phyloP scores from a whole-genome alignment of 2,888 invertebrate species.

The Rhyacophila evoluta region DNA sequence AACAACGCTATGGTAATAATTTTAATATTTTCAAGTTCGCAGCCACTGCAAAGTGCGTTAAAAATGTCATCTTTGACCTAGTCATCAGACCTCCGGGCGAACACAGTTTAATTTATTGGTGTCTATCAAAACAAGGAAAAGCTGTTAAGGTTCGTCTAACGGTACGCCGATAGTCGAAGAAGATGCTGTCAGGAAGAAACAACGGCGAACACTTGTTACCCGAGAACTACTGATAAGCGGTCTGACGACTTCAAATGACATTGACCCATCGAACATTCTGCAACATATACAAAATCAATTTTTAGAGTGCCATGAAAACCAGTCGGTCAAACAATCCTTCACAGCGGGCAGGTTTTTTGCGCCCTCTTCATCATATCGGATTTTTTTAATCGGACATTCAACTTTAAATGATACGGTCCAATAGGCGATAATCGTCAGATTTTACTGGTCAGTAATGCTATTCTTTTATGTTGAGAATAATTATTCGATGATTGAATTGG shows the following conservation, averaged over 20 bases:
- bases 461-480: background rate
- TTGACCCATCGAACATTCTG: slow-evolving; percentile 12
- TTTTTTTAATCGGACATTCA: slow-evolving; percentile 11
- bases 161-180: background rate
- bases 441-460: background rate
- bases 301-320: slow-evolving; percentile 4
- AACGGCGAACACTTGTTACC: background rate
- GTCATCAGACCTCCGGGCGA: background rate
- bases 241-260: slow-evolving; percentile 18
- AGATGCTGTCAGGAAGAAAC: slow-evolving; percentile 1
- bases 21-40: too few relatives aligned
- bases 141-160: slow-evolving; percentile 2
- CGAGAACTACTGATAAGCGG: slow-evolving; percentile 15
- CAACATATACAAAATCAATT: background rate
- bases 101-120: background rate
- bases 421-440: background rate
- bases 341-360: slow-evolving; percentile 8
- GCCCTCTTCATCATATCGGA: slow-evolving; percentile 20
- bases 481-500: slow-evolving; percentile 12
- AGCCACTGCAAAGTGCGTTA: too few relatives aligned
- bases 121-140: background rate
- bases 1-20: too few relatives aligned
- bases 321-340: background rate
- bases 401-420: background rate
- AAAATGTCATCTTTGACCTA: background rate